A percentile compares a stretch with the other conserved stretches of the same genome.
Conservation (phyloP, 2,113 vertebrate species). For the Todiramphus saurophagus region DNA sequence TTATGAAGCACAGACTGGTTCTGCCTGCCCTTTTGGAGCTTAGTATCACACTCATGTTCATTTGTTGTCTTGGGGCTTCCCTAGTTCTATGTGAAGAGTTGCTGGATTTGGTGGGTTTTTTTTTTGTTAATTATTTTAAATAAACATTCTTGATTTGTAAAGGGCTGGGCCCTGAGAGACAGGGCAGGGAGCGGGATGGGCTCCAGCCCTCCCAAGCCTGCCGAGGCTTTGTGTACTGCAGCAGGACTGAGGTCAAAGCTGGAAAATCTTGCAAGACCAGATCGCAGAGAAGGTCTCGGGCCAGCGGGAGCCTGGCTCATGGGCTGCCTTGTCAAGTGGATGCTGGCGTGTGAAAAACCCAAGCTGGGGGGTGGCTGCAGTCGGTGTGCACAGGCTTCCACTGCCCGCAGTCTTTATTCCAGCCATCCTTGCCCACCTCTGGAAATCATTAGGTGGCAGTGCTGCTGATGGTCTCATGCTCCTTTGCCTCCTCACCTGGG, state of each 20-base stretch:
- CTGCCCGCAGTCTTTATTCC: neutral
- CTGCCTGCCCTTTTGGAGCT: slow-evolving; percentile 30
- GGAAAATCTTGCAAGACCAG: neutral
- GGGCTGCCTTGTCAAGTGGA: neutral
- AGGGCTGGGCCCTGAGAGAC: neutral
- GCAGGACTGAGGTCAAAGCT: slow-evolving; percentile 37
- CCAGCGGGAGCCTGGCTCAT: neutral
- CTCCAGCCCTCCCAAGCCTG: slow-evolving; percentile 21
- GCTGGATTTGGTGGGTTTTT: neutral
- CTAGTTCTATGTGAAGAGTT: neutral
- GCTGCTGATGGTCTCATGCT: neutral
- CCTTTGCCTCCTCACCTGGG: neutral
- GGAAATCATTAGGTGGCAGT: rapidly evolving
- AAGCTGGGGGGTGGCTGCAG: neutral
- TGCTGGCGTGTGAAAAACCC: neutral
- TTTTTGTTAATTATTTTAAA: neutral
- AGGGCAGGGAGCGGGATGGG: neutral
- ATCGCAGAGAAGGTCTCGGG: neutral
- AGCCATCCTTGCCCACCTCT: neutral
- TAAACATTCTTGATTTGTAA: slow-evolving; percentile 21
- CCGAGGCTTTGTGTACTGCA: neutral
- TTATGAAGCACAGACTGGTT: slow-evolving; percentile 17
- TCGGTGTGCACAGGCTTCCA: rapidly evolving
- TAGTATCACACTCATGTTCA: neutral
- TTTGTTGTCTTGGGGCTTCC: slow-evolving; percentile 54